Base-by-base conservation (phyloP, 2,888 invertebrate species). In the Drosophila ustulata region DNA sequence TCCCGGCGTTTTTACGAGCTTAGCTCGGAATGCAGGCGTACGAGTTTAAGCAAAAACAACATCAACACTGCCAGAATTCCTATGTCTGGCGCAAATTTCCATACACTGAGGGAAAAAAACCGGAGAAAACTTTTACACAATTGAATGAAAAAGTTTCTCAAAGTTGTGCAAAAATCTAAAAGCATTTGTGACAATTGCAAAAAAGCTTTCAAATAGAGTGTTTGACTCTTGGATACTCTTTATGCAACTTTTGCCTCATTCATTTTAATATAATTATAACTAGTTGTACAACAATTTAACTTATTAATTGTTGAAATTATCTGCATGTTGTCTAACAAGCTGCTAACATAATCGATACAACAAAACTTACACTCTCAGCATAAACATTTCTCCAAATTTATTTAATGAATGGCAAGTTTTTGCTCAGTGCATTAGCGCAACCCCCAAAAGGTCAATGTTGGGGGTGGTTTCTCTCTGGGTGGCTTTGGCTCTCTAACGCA, bases 1-100 rank as follows among this genome's bases (percentile, higher is more conserved):
- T 89, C 85, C 79, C 76, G 75, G 71, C 72, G 75, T 87, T 89
- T 86, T 82, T 87, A 80, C 83, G 88, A 82, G 77, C 77, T 66
- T 52, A 63, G 73, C 68, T 53, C 66, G 66, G 71, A 78, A 76
- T 87, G 78, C 82, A 74, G 59, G 79, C 71, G 65, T 56, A 64
- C 32, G 37, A 47, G 28, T 18, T 50, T 62, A 39, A 45, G 61
- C 59, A 80, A 65, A 62, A 67, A 67, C 58, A 76, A 66, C 74
- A 71, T 45, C 50, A 55, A 58, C 59, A 55, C 34, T 47, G 61
- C 13, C 11, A 47, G 58, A 53, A 69, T 67, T 59, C 34, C 49
- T 66, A 45, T 59, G 63, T 59, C 37, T 71, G 53, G 18, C 34
- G 39, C 25, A 51, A 61, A 55, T 56, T 43, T 58, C 56, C 58